These are phyloP conservation scores for Balaeniceps rex DNA, from an alignment of 2,113 vertebrate species.

Conservation along the genomic window DNA sequence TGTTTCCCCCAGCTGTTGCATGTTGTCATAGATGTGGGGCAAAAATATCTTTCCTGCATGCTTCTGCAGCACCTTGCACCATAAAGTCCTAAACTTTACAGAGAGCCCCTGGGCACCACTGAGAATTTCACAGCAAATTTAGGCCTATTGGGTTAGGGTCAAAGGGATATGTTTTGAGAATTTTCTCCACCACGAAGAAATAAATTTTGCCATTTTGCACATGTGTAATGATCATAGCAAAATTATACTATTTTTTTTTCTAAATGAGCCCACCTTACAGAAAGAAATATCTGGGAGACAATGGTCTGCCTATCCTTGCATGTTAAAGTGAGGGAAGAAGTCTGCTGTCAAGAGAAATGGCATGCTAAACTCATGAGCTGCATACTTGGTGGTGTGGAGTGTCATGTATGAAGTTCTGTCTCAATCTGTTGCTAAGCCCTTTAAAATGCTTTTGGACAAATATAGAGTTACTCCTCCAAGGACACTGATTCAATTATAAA, in stretches of 20 bases:
- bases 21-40: not conserved
- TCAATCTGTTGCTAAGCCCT: not conserved
- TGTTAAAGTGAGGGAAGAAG: not conserved
- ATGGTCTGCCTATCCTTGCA: not conserved
- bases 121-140: not conserved
- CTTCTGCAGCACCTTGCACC: not conserved
- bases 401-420: not conserved
- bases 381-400: not conserved
- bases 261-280: not conserved
- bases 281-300: not conserved
- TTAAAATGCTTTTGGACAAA: slow-evolving; percentile 4
- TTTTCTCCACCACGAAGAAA: not conserved
- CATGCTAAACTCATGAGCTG: not conserved
- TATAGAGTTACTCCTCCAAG: not conserved
- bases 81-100: not conserved
- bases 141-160: not conserved
- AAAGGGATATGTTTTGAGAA: not conserved
- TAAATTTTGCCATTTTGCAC: not conserved
- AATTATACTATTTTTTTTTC: not conserved
- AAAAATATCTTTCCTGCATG: not conserved
- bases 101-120: not conserved
- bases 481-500: not conserved
- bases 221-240: not conserved
- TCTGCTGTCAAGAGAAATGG: not conserved
- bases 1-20: not conserved